phyloP scores from a whole-genome alignment of 2,888 invertebrate genomes.

The Gibbula magus region DNA sequence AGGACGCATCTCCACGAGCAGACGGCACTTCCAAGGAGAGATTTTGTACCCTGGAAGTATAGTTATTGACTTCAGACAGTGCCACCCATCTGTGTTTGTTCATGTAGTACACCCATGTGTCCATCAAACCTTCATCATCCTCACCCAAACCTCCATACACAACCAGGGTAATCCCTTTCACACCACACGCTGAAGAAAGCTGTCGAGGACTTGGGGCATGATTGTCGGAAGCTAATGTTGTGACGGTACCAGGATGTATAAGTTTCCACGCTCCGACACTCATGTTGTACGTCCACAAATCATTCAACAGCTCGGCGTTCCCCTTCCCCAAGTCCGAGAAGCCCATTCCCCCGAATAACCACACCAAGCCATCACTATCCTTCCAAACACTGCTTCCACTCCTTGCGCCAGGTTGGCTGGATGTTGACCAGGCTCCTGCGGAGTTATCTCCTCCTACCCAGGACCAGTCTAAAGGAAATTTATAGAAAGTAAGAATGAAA shows the following conservation, averaged over 20 bases:
- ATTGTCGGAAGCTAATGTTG: conserved; percentile 5
- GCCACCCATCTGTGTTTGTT: conserved; percentile 30
- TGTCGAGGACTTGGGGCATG: conserved; percentile 47
- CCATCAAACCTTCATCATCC: conserved; percentile 49
- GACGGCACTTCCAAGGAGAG: background rate
- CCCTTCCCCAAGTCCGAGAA: conserved; percentile 37
- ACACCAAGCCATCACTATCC: conserved; percentile 44
- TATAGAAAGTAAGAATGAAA: no score
- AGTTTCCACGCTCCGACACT: conserved; percentile 46
- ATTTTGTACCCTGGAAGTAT: background rate
- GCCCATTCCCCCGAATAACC: conserved; percentile 64
- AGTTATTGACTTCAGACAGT: background rate
- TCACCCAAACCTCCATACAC: conserved; percentile 62
- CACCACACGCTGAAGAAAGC: conserved; percentile 60
- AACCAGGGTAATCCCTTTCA: conserved; percentile 48
- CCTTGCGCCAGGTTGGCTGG: conserved; percentile 53
- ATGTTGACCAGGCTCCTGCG: background rate
- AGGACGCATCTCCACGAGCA: conserved; percentile 53
- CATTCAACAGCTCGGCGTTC: conserved; percentile 51
- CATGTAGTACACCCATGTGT: conserved; percentile 62
- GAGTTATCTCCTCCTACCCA: background rate
- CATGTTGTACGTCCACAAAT: conserved; percentile 57
- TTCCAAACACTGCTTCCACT: conserved; percentile 58
- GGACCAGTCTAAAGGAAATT: background rate
- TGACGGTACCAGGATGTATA: conserved; percentile 47